Evolutionary conservation across 2,888 invertebrate genomes (phyloP).

Genomic region (Anorthoa munda): DNA sequence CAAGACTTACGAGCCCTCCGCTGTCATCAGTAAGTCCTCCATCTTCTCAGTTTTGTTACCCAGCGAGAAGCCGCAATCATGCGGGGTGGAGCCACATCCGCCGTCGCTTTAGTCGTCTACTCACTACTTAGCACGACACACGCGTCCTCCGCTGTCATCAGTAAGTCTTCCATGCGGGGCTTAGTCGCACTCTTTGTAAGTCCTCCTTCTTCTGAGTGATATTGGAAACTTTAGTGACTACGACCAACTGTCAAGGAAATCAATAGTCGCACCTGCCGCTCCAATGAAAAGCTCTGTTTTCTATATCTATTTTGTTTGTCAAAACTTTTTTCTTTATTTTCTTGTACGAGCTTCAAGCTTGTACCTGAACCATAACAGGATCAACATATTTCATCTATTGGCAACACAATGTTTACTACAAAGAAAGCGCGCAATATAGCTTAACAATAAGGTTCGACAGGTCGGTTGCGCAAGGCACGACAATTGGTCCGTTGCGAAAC

Average conservation of each 20-base stretch:
- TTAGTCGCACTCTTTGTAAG: conserved; percentile 71
- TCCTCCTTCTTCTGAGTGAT: conserved; percentile 37
- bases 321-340: conserved; percentile 11
- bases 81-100: conserved; percentile 79
- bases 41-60: background rate
- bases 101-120: conserved; percentile 75
- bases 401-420: conserved; percentile 17
- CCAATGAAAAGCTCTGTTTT: too few species aligned
- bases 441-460: conserved; percentile 69
- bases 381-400: background rate
- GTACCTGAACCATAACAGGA: background rate
- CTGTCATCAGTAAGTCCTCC: conserved; percentile 80
- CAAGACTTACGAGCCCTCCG: conserved; percentile 74
- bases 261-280: too few species aligned
- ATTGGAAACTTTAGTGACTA: too few species aligned
- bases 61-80: conserved; percentile 84
- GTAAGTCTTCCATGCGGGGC: conserved; percentile 71
- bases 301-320: too few species aligned
- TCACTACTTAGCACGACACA: conserved; percentile 76
- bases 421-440: conserved; percentile 49
- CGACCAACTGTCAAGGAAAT: too few species aligned
- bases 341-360: conserved; percentile 70
- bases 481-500: conserved; percentile 81
- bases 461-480: conserved; percentile 78
- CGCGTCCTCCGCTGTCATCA: conserved; percentile 80